Conservation (phyloP, 2,888 invertebrate genomes). For the Philonicus albiceps region DNA sequence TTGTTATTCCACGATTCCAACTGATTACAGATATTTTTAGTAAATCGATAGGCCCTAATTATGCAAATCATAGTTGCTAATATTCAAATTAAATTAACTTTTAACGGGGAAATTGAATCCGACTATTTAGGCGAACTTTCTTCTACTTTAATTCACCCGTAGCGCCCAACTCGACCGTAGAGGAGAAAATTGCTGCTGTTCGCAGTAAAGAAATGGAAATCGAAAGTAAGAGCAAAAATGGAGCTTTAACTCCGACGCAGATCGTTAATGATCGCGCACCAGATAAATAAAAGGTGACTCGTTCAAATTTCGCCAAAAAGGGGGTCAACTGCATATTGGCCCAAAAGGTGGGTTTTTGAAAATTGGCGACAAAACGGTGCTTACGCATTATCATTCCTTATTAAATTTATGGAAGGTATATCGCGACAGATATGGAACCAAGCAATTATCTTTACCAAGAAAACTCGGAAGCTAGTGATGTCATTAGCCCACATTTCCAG, state of each 20-base stretch:
- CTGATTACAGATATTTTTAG: not conserved
- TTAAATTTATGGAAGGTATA: not conserved
- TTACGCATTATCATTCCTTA: not conserved
- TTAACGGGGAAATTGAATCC: not conserved
- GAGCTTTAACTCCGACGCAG: slow-evolving; percentile 27
- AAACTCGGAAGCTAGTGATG: not conserved
- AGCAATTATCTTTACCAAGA: not conserved
- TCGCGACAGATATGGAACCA: not conserved
- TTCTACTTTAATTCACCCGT: not conserved
- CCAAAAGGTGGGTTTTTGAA: not conserved
- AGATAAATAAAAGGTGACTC: not conserved
- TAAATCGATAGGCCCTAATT: not conserved
- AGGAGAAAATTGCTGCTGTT: not conserved
- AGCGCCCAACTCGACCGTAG: not conserved
- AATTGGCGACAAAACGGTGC: not conserved
- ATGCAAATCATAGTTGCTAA: not conserved
- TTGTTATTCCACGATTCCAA: not conserved
- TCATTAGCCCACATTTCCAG: slow-evolving; percentile 29
- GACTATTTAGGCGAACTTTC: not conserved
- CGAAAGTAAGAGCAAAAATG: slow-evolving; percentile 17
- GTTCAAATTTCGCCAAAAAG: not conserved
- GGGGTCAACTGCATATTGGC: not conserved
- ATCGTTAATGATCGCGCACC: not conserved
- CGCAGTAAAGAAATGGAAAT: not conserved
- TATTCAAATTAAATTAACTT: not conserved